Percentiles rank a stretch among this genome's conserved stretches.
Conservation (phyloP, 2,797 vertebrate species). For the Furcifer pardalis region DNA sequence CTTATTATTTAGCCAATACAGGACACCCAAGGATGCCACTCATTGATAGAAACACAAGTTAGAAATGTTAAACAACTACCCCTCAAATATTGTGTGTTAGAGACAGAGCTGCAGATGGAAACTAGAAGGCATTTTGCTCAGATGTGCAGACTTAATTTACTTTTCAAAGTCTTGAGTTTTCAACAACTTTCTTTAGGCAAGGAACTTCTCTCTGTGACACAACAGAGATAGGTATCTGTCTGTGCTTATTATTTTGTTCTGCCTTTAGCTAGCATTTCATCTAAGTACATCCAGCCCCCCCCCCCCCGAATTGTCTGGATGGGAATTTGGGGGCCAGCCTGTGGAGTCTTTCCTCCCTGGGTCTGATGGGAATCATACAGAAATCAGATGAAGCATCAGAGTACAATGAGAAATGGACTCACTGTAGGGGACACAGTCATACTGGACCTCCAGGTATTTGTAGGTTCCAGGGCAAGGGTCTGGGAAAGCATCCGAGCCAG, state of each 20-base stretch:
- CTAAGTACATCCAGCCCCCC: background rate
- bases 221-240: no score
- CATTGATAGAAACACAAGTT: background rate
- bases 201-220: background rate
- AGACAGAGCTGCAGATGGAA: background rate
- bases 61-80: background rate
- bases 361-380: slow-evolving; percentile 17
- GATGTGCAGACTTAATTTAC: background rate
- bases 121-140: background rate
- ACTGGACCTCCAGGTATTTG: slow-evolving; percentile 96
- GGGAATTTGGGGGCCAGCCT: background rate
- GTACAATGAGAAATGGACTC: slow-evolving; percentile 77
- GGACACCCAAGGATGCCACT: background rate
- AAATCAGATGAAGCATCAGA: slow-evolving; percentile 13
- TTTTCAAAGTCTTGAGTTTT: background rate
- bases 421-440: slow-evolving; percentile 96
- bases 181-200: background rate
- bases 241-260: background rate
- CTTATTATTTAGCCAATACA: background rate
- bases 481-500: slow-evolving; percentile 90
- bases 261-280: background rate
- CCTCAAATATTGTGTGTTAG: background rate
- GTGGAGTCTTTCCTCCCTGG: slow-evolving; percentile 28
- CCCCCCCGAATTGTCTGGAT: background rate
- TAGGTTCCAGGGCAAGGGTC: slow-evolving; percentile 94